Evolutionary conservation across 2,113 vertebrate species (phyloP).

Genomic region (Hippoglossus stenolepis): DNA sequence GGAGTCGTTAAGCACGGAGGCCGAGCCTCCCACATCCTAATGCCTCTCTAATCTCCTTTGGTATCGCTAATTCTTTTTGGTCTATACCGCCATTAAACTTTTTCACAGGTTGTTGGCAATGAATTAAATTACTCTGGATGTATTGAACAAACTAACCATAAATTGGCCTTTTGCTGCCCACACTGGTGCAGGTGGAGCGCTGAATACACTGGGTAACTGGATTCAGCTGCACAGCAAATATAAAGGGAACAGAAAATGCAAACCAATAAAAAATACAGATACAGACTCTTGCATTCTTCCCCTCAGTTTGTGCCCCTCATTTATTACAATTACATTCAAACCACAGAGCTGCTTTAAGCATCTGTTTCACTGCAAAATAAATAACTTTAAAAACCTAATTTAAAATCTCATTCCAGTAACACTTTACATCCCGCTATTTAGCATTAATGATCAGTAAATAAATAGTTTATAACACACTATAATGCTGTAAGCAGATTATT

Average conservation of each 20-base stretch:
- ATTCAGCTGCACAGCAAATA: constrained; percentile 44
- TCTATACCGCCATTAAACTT: constrained; percentile 71
- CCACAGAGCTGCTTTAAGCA: background rate
- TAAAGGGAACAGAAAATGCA: constrained; percentile 7
- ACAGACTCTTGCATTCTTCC: background rate
- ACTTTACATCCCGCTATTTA: background rate
- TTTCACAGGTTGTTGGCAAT: constrained; percentile 66
- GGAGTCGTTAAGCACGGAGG: constrained; percentile 71
- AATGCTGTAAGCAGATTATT: background rate
- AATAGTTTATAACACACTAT: background rate
- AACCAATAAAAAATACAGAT: background rate
- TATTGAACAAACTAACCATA: constrained; percentile 68
- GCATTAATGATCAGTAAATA: background rate
- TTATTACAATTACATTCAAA: background rate
- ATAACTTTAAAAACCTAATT: background rate
- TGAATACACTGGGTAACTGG: constrained; percentile 44
- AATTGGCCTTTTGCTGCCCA: constrained; percentile 62
- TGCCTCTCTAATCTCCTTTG: constrained; percentile 78
- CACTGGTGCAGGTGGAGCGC: constrained; percentile 56
- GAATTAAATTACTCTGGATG: constrained; percentile 77
- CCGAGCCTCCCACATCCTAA: constrained; percentile 66
- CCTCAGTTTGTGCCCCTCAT: background rate
- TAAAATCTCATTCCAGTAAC: background rate
- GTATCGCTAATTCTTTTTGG: constrained; percentile 74
- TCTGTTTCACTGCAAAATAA: constrained; percentile 2